A percentile compares a stretch with the other conserved stretches of the same genome.
These are phyloP conservation scores for Heteromormyrus szaboi DNA, from an alignment of 2,797 vertebrate species.

Conservation along the genomic window DNA sequence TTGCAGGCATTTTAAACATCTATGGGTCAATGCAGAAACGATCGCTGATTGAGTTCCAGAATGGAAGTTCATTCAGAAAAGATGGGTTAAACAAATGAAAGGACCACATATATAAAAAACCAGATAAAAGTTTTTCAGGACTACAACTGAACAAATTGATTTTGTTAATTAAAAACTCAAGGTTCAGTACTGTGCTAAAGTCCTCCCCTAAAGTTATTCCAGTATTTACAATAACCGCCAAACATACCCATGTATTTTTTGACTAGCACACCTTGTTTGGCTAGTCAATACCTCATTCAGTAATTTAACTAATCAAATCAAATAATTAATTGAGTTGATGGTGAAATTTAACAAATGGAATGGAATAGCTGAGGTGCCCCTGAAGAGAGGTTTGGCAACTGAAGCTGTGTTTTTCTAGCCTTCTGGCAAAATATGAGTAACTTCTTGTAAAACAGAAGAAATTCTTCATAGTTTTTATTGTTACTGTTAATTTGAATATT, in stretches of 20 bases:
- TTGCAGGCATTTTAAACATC: not conserved
- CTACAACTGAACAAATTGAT: not conserved
- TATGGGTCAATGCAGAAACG: not conserved
- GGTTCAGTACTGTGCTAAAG: not conserved
- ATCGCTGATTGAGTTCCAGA: not conserved
- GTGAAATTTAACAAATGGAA: not conserved
- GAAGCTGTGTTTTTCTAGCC: not conserved
- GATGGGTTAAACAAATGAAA: not conserved
- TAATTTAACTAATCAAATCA: not conserved
- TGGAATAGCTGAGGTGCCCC: not conserved
- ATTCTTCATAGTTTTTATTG: not conserved
- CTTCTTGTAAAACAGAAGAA: not conserved
- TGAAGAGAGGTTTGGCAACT: not conserved
- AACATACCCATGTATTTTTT: not conserved
- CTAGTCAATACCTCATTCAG: not conserved
- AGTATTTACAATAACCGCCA: not conserved
- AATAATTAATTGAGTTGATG: not conserved
- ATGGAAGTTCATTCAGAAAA: not conserved
- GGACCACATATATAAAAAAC: not conserved
- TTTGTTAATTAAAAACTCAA: not conserved
- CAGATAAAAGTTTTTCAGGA: not conserved
- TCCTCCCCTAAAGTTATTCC: not conserved
- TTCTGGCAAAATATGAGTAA: not conserved
- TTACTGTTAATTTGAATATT: not conserved
- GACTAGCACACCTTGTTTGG: not conserved